Conservation (phyloP, 53 echinoderm and acorn worm species). For the Holothuria scabra region DNA sequence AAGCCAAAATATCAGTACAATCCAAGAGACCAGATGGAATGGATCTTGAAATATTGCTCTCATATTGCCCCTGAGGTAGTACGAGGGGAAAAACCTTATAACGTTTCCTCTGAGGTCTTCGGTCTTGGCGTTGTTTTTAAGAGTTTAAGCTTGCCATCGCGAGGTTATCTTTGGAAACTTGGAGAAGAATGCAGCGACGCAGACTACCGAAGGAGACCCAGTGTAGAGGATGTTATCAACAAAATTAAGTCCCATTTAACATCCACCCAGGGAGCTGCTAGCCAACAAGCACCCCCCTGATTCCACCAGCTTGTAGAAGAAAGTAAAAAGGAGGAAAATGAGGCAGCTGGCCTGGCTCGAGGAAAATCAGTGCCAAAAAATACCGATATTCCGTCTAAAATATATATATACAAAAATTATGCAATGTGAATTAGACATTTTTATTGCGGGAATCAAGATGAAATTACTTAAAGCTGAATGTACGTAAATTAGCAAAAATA, state of each 20-base stretch:
- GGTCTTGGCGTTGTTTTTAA: not conserved
- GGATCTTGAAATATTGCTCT: not conserved
- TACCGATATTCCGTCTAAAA: too few species aligned
- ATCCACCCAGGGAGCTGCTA: too few species aligned
- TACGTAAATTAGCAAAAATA: too few species aligned
- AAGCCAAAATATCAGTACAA: not conserved
- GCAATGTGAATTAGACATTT: too few species aligned
- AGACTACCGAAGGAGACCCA: not conserved
- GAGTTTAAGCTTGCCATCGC: not conserved
- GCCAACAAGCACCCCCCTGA: too few species aligned
- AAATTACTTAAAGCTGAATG: too few species aligned
- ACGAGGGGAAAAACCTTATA: constrained; percentile 3
- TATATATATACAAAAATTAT: too few species aligned
- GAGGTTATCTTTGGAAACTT: not conserved
- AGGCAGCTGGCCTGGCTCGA: too few species aligned
- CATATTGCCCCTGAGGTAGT: constrained; percentile 25
- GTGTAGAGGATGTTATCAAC: not conserved
- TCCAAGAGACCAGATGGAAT: not conserved
- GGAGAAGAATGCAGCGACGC: not conserved
- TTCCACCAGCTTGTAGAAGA: too few species aligned
- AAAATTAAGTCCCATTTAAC: not conserved
- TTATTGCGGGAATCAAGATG: too few species aligned
- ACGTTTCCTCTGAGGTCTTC: not conserved
- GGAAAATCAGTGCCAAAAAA: too few species aligned
- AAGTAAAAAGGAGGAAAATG: too few species aligned